phyloP scores from a whole-genome alignment of 2,888 invertebrate species.

The Limnephilus rhombicus region DNA sequence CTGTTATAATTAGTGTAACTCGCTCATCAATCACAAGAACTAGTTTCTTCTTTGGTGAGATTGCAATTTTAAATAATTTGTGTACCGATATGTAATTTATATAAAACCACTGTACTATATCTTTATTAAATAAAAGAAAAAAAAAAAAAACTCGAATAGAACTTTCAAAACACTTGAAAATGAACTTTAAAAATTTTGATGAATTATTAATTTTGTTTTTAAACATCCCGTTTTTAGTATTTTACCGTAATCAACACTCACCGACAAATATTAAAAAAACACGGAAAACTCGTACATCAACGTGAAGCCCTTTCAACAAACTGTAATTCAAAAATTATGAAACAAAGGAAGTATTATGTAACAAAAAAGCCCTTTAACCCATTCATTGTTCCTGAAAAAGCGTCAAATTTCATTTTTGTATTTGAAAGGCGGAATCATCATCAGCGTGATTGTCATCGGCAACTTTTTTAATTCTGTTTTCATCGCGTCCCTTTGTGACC shows the following conservation, averaged over 20 bases:
- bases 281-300: not conserved
- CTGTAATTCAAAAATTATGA: not conserved
- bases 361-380: not conserved
- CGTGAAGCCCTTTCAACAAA: not conserved
- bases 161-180: too few relatives aligned
- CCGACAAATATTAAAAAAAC: not conserved
- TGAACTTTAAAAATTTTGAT: too few relatives aligned
- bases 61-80: too few relatives aligned
- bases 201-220: too few relatives aligned
- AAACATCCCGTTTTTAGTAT: not conserved
- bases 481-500: conserved; percentile 34
- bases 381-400: not conserved
- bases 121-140: too few relatives aligned
- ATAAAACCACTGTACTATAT: too few relatives aligned
- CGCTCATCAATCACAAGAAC: too few relatives aligned
- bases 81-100: too few relatives aligned
- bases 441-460: conserved; percentile 31
- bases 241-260: not conserved
- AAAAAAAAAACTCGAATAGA: too few relatives aligned
- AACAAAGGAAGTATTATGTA: not conserved
- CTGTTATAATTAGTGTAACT: too few relatives aligned
- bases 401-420: not conserved
- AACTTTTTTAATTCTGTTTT: conserved; percentile 8
- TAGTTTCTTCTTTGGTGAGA: too few relatives aligned
- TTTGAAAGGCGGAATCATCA: not conserved